phyloP scores from a whole-genome alignment of 2,113 vertebrate species.

The Hassar affinis region DNA sequence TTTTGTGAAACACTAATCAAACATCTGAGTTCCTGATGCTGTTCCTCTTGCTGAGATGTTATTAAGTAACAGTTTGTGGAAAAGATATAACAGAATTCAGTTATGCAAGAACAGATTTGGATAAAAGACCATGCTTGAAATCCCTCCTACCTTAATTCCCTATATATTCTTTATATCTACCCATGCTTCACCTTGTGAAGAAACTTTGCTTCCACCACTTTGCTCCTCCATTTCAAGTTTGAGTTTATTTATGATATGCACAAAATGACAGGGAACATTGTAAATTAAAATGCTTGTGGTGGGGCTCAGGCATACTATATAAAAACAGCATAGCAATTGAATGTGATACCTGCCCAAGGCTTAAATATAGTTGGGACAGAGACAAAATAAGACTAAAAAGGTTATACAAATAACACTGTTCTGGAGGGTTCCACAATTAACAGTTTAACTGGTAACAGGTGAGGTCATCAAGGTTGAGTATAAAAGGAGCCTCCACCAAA shows the following conservation, averaged over 20 bases:
- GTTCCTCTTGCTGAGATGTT: background rate
- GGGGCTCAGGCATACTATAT: background rate
- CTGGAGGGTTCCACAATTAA: no score
- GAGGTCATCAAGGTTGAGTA: no score
- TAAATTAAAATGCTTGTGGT: background rate
- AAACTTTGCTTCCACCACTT: background rate
- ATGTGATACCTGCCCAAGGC: no score
- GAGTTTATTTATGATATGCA: background rate
- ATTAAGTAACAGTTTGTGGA: background rate
- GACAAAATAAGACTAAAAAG: no score
- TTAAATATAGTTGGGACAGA: no score
- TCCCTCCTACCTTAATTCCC: background rate
- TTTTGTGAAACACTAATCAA: conserved; percentile 15
- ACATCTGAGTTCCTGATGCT: background rate
- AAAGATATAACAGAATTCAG: background rate
- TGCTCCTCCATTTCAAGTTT: background rate
- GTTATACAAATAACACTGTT: no score
- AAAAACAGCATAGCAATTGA: no score
- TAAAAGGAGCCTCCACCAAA: no score
- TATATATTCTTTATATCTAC: background rate
- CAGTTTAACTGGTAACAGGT: no score
- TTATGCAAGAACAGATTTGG: background rate
- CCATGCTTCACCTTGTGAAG: background rate
- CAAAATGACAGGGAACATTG: background rate
- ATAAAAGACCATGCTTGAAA: background rate